A percentile compares a stretch with the other conserved stretches of the same genome.
Evolutionary conservation across 2,113 vertebrate species (phyloP).

Genomic region (Ascaphus truei): DNA sequence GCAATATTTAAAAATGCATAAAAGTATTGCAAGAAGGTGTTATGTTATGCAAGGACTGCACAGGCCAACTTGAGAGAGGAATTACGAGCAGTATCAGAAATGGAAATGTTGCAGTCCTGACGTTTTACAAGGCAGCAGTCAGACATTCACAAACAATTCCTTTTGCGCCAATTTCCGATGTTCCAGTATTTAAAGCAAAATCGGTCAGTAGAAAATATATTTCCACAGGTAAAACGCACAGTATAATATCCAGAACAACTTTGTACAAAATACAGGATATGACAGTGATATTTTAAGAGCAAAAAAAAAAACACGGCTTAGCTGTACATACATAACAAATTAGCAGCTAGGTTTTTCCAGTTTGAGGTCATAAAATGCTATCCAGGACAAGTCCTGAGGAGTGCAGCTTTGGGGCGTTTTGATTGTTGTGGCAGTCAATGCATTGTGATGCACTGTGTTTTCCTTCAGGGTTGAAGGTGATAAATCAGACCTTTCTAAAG

Average conservation of each 20-base stretch:
- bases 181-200: slow-evolving; percentile 72
- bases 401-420: too few relatives aligned
- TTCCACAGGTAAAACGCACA: slow-evolving; percentile 67
- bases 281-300: slow-evolving; percentile 47
- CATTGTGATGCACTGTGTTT: too few relatives aligned
- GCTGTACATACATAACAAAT: slow-evolving; percentile 56
- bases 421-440: too few relatives aligned
- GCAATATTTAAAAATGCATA: slow-evolving; percentile 70
- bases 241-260: slow-evolving; percentile 50
- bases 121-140: slow-evolving; percentile 60
- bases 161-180: slow-evolving; percentile 60
- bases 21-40: slow-evolving; percentile 67
- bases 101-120: slow-evolving; percentile 53
- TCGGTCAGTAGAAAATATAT: slow-evolving; percentile 73
- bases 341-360: slow-evolving; percentile 85
- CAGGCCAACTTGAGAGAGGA: slow-evolving; percentile 50
- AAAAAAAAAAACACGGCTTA: too few relatives aligned
- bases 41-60: slow-evolving; percentile 54
- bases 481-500: too few relatives aligned
- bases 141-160: slow-evolving; percentile 63
- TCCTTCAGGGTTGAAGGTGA: too few relatives aligned
- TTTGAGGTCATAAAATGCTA: slow-evolving; percentile 63
- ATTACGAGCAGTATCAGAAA: slow-evolving; percentile 47
- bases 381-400: too few relatives aligned
- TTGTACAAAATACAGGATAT: slow-evolving; percentile 55